These are phyloP conservation scores for Ichneumoninae sp. DNA, from an alignment of 2,888 invertebrate species.

Conservation along the genomic window DNA sequence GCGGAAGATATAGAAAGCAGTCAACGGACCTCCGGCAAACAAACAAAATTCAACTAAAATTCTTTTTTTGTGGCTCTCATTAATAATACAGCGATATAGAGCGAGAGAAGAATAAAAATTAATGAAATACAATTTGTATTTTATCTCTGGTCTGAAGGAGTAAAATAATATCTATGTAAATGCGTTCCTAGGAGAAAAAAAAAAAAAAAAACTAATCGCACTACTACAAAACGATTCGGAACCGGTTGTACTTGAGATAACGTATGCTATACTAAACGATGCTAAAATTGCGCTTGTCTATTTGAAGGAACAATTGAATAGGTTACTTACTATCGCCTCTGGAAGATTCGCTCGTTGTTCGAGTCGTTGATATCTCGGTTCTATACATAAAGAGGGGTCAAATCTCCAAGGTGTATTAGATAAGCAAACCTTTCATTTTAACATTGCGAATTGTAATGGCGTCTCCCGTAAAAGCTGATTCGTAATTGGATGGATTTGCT, in stretches of 20 bases:
- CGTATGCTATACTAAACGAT: conserved; percentile 3
- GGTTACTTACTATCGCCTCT: conserved; percentile 28
- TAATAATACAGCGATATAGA: conserved; percentile 12
- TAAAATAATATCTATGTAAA: conserved; percentile 60
- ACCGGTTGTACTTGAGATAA: conserved; percentile 55
- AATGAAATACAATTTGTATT: conserved; percentile 35
- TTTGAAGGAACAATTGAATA: conserved; percentile 32
- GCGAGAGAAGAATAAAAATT: neutral
- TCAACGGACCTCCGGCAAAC: conserved; percentile 16
- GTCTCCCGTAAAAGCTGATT: neutral
- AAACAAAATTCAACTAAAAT: conserved; percentile 2
- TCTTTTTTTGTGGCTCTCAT: conserved; percentile 3
- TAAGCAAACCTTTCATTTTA: conserved; percentile 45
- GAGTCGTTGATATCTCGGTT: conserved; percentile 45
- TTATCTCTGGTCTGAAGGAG: conserved; percentile 33
- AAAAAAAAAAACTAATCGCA: conserved; percentile 36
- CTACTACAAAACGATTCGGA: conserved; percentile 27
- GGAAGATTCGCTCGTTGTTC: conserved; percentile 53
- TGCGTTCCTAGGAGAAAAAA: conserved; percentile 47
- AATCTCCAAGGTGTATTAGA: conserved; percentile 37
- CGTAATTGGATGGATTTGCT: neutral
- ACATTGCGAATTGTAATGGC: neutral
- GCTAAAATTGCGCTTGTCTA: conserved; percentile 24
- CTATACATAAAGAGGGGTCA: conserved; percentile 49
- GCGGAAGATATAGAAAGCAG: conserved; percentile 25